Conservation (phyloP, 1,140 invertebrate species). For the Bombus sibiricus region DNA sequence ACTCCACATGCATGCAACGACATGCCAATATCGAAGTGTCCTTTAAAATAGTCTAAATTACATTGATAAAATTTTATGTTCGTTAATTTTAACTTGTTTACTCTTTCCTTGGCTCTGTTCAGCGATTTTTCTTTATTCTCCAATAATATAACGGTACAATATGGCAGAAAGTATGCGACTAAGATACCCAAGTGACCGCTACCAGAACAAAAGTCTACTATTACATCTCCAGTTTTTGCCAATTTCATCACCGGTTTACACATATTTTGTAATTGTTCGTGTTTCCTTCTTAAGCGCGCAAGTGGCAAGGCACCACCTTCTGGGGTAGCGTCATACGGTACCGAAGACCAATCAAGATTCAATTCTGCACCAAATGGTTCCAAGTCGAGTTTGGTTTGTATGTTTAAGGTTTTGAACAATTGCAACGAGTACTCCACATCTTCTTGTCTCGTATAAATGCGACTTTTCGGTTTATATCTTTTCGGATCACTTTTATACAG, state of each 20-base stretch:
- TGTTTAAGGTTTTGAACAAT: conserved; percentile 76
- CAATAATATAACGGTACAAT: conserved; percentile 90
- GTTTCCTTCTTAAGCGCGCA: conserved; percentile 89
- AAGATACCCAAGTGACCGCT: conserved; percentile 96
- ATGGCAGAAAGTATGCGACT: conserved; percentile 90
- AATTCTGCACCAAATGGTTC: conserved; percentile 80
- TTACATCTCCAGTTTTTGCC: conserved; percentile 83
- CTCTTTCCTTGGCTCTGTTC: conserved; percentile 88
- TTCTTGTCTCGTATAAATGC: conserved; percentile 89
- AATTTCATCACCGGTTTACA: conserved; percentile 90
- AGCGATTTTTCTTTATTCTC: conserved; percentile 97
- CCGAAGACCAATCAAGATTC: conserved; percentile 84
- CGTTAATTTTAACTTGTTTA: conserved; percentile 86
- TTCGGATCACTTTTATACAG: conserved; percentile 92
- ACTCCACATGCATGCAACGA: conserved; percentile 97
- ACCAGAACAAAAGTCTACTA: conserved; percentile 98
- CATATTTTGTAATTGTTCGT: conserved; percentile 94
- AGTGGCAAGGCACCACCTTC: conserved; percentile 90
- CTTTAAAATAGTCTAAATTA: conserved; percentile 93
- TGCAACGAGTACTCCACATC: conserved; percentile 87
- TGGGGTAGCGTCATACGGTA: conserved; percentile 90
- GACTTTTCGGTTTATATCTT: conserved; percentile 88
- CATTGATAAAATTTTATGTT: conserved; percentile 94
- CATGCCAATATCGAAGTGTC: conserved; percentile 90
- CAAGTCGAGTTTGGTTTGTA: conserved; percentile 75